A percentile compares a stretch with the other conserved stretches of the same genome.
These are phyloP conservation scores for Ylistrum balloti DNA, from an alignment of 1,140 invertebrate genomes.

Conservation along the genomic window DNA sequence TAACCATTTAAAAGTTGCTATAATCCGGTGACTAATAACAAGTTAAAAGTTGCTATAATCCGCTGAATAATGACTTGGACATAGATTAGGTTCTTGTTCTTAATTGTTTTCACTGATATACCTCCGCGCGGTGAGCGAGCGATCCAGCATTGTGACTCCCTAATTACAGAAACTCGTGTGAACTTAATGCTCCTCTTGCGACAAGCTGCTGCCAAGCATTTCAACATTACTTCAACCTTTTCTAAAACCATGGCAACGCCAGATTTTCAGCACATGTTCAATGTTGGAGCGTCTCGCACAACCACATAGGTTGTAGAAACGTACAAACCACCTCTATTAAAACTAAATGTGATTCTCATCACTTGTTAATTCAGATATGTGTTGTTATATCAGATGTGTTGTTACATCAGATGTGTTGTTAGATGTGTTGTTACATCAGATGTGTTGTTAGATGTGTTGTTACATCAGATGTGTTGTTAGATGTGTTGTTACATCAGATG, in stretches of 20 bases:
- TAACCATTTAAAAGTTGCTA: too few species aligned
- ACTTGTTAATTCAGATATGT: too few species aligned
- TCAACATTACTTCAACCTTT: not conserved
- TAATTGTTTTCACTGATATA: not conserved
- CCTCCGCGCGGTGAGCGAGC: not conserved
- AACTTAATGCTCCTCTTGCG: not conserved
- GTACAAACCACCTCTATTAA: too few species aligned
- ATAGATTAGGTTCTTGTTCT: not conserved
- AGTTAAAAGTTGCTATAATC: not conserved
- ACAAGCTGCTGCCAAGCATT: not conserved
- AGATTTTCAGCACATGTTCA: constrained; percentile 34
- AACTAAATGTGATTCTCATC: too few species aligned
- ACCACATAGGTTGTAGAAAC: too few species aligned
- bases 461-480: too few species aligned
- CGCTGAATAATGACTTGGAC: not conserved
- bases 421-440: too few species aligned
- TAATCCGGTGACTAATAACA: too few species aligned
- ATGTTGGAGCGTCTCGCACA: not conserved
- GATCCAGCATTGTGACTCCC: not conserved
- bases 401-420: too few species aligned
- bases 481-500: too few species aligned
- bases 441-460: too few species aligned
- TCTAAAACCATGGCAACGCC: not conserved
- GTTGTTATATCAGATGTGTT: too few species aligned
- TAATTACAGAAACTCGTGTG: not conserved